Conservation (phyloP, 2,888 invertebrate species). For the Drosophila bunnanda region DNA sequence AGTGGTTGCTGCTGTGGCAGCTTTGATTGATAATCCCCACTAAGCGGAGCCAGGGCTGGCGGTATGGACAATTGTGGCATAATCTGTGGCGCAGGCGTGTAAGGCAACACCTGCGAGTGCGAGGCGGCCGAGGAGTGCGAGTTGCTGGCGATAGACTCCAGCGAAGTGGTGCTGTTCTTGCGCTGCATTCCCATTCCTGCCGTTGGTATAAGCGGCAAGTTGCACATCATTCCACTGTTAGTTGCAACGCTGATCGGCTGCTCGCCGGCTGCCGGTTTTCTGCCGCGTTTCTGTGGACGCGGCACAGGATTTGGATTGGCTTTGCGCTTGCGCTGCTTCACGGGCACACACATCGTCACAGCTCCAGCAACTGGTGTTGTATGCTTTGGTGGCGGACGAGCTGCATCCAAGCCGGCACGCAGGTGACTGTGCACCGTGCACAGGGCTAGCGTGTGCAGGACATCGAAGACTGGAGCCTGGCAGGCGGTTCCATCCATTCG, state of each 20-base stretch:
- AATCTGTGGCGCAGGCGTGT: slow-evolving; percentile 39
- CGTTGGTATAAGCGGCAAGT: slow-evolving; percentile 59
- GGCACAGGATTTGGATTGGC: slow-evolving; percentile 75
- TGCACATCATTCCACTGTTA: slow-evolving; percentile 17
- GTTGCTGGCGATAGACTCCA: slow-evolving; percentile 83
- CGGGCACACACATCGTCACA: slow-evolving; percentile 20
- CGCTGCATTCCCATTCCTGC: slow-evolving; percentile 77
- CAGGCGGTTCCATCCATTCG: slow-evolving; percentile 91
- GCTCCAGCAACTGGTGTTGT: slow-evolving; percentile 8
- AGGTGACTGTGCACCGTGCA: slow-evolving; percentile 94
- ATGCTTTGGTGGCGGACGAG: slow-evolving; percentile 33
- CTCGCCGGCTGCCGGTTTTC: slow-evolving; percentile 81
- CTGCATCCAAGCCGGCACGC: slow-evolving; percentile 87
- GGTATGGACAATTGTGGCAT: slow-evolving; percentile 64
- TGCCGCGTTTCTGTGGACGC: slow-evolving; percentile 86
- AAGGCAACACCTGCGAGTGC: slow-evolving; percentile 60
- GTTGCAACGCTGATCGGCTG: slow-evolving; percentile 2
- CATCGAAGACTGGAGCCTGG: slow-evolving; percentile 91
- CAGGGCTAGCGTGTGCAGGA: slow-evolving; percentile 92
- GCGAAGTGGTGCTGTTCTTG: slow-evolving; percentile 83
- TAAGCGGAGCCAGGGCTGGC: slow-evolving; percentile 76
- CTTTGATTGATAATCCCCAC: slow-evolving; percentile 47
- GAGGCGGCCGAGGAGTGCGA: slow-evolving; percentile 79
- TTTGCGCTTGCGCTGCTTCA: slow-evolving; percentile 72
- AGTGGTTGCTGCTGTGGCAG: slow-evolving; percentile 11